Conservation (phyloP, 53 echinoderm and acorn worm species). For the Crossaster papposus region DNA sequence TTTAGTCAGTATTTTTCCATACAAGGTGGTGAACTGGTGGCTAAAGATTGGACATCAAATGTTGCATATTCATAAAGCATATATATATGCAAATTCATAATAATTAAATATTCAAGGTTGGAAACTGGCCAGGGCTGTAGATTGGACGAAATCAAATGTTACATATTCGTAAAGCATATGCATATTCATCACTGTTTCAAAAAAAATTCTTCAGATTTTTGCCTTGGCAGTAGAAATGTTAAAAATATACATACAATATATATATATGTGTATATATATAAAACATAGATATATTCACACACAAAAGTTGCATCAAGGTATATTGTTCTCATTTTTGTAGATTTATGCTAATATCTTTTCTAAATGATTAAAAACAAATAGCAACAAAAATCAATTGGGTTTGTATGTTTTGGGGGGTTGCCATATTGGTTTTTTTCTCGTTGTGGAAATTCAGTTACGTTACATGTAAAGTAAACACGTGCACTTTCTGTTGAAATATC, state of each 20-base stretch:
- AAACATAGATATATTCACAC: constrained; percentile 38
- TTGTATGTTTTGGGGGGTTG: not conserved
- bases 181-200: not conserved
- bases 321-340: constrained; percentile 43
- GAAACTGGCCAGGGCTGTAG: not conserved
- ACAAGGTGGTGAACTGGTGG: not conserved
- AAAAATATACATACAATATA: not conserved
- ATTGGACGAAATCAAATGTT: not conserved
- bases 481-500: not conserved
- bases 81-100: too few species aligned
- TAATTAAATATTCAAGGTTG: not conserved
- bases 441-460: not conserved
- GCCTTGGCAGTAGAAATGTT: constrained; percentile 46
- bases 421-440: not conserved
- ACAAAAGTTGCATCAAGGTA: constrained; percentile 5
- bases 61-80: constrained; percentile 32
- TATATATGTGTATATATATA: constrained; percentile 20
- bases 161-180: constrained; percentile 23
- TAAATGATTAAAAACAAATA: not conserved
- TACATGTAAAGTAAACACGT: not conserved
- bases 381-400: not conserved
- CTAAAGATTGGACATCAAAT: not conserved
- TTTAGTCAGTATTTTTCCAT: too few species aligned
- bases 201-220: constrained; percentile 15
- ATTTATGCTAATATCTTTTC: constrained; percentile 41